A percentile compares a stretch with the other conserved stretches of the same genome.
Evolutionary conservation across 1,140 invertebrate species (phyloP).

Genomic region (Parasteatoda tepidariorum): DNA sequence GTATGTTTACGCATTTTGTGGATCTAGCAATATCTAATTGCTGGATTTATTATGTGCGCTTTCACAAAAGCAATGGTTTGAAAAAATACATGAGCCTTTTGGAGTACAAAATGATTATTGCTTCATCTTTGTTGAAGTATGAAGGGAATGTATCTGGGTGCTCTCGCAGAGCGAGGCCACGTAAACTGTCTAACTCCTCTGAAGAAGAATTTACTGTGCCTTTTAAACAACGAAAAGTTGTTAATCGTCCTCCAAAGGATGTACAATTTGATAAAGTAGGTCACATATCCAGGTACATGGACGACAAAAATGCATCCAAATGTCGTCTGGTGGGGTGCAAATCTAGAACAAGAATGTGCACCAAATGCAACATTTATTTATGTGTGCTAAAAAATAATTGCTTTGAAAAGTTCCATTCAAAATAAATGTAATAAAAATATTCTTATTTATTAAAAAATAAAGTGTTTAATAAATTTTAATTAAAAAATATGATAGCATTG

Average conservation of each 20-base stretch:
- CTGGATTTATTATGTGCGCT: neutral
- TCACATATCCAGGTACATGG: neutral
- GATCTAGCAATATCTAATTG: neutral
- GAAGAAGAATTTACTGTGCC: too few species aligned
- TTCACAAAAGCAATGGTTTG: neutral
- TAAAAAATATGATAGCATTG: neutral
- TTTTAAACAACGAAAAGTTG: neutral
- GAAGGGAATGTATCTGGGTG: neutral
- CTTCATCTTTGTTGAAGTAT: neutral
- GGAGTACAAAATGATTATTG: neutral
- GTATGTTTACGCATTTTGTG: neutral
- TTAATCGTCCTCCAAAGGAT: neutral
- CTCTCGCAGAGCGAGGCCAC: neutral
- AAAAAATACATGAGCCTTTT: neutral
- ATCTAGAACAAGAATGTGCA: neutral
- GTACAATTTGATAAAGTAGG: neutral
- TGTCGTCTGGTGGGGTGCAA: neutral
- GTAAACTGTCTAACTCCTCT: neutral
- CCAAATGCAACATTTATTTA: slow-evolving; percentile 2
- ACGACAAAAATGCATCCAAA: neutral
- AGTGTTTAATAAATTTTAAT: neutral
- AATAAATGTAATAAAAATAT: neutral
- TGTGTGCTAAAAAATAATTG: neutral
- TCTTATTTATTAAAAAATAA: neutral
- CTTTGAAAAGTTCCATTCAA: neutral